A percentile compares a stretch with the other conserved stretches of the same genome.
These are phyloP conservation scores for Drosophila neonasuta DNA, from an alignment of 2,888 invertebrate species.

Conservation along the genomic window DNA sequence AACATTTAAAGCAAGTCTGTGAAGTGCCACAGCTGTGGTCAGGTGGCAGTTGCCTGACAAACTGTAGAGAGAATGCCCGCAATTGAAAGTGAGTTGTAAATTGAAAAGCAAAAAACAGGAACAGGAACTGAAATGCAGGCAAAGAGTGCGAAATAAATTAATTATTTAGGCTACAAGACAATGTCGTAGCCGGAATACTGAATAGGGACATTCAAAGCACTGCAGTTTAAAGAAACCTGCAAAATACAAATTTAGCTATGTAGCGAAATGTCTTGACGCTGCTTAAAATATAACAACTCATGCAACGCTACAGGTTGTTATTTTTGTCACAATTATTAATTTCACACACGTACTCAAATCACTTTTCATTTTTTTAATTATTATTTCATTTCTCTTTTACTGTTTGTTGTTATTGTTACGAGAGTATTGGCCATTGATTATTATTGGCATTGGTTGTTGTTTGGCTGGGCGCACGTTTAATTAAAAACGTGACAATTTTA, in stretches of 20 bases:
- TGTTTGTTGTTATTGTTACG: conserved; percentile 23
- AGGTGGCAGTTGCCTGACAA: neutral
- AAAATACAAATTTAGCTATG: neutral
- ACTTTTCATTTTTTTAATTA: conserved; percentile 64
- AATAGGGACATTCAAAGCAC: neutral
- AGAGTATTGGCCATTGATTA: conserved; percentile 58
- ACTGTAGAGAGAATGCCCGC: neutral
- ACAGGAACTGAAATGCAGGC: conserved; percentile 22
- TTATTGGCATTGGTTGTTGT: conserved; percentile 40
- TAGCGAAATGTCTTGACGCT: neutral
- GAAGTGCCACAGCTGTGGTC: conserved; percentile 42
- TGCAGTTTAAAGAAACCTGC: neutral
- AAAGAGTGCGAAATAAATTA: conserved; percentile 37
- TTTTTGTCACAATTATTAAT: conserved; percentile 45
- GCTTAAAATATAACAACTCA: conserved; percentile 8
- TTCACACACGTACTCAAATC: conserved; percentile 60
- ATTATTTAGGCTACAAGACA: conserved; percentile 50
- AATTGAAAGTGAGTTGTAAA: conserved; percentile 33
- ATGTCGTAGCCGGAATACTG: conserved; percentile 7
- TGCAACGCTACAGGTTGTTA: conserved; percentile 56
- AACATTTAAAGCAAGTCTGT: conserved; percentile 20
- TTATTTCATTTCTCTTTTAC: conserved; percentile 49
- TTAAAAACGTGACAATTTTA: conserved; percentile 77
- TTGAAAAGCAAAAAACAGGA: conserved; percentile 17
- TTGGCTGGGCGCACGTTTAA: conserved; percentile 56